Conservation (phyloP, 2,888 invertebrate genomes). For the Nephrotoma appendiculata region DNA sequence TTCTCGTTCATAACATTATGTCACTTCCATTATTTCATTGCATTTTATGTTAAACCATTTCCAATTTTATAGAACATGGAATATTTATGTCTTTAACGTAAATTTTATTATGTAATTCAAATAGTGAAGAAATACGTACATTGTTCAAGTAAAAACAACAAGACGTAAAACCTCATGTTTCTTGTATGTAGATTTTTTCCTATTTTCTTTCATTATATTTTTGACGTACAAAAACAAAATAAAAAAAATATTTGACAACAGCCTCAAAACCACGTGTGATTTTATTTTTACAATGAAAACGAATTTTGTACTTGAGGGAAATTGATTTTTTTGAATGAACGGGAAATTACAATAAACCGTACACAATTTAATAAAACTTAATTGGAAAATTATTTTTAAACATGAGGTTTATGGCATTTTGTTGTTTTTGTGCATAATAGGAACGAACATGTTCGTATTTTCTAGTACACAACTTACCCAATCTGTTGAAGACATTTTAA, state of each 20-base stretch:
- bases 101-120: neutral
- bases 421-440: neutral
- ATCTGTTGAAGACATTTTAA: constrained; percentile 62
- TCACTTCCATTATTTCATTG: neutral
- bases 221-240: neutral
- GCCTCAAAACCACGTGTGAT: neutral
- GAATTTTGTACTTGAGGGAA: neutral
- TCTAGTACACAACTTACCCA: constrained; percentile 37
- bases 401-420: neutral
- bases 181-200: neutral
- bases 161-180: neutral
- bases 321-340: neutral
- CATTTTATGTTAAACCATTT: neutral
- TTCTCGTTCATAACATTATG: neutral
- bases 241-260: neutral
- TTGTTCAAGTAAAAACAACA: neutral
- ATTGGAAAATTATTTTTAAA: neutral
- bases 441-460: neutral
- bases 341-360: neutral
- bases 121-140: neutral
- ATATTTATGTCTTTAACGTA: neutral
- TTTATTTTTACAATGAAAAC: neutral
- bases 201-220: neutral
- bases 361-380: neutral
- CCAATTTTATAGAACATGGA: neutral